phyloP scores from a whole-genome alignment of 2,888 invertebrate species.

The Rhingia rostrata region DNA sequence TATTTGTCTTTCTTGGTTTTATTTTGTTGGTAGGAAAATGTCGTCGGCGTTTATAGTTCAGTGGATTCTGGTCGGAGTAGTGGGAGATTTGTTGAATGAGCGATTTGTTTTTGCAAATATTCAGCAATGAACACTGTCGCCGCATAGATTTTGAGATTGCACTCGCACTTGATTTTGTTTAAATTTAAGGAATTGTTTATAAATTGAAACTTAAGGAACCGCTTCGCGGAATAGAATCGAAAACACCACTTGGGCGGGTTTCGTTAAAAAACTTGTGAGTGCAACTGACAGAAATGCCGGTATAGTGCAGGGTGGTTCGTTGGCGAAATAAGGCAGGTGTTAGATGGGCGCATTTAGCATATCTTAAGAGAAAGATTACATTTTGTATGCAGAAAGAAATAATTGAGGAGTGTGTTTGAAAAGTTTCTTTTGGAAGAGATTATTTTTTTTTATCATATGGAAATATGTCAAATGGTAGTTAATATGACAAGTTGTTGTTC shows the following conservation, averaged over 20 bases:
- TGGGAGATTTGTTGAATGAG: constrained; percentile 10
- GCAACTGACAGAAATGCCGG: constrained; percentile 66
- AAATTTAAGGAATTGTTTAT: constrained; percentile 26
- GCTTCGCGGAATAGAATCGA: constrained; percentile 62
- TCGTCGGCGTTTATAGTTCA: constrained; percentile 57
- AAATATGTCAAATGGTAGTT: too few species aligned
- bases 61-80: constrained; percentile 34
- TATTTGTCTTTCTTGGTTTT: constrained; percentile 35
- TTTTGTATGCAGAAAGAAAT: neutral
- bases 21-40: constrained; percentile 38
- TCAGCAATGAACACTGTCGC: constrained; percentile 10
- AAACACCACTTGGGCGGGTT: constrained; percentile 77
- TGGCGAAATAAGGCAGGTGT: neutral
- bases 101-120: constrained; percentile 39
- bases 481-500: too few species aligned
- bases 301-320: constrained; percentile 48
- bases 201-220: constrained; percentile 48
- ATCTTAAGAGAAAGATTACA: constrained; percentile 6
- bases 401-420: too few species aligned
- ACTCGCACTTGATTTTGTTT: constrained; percentile 42
- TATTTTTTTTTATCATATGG: too few species aligned
- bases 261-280: constrained; percentile 74
- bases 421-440: too few species aligned
- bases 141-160: constrained; percentile 17
- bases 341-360: neutral